Percentiles rank a stretch among this genome's conserved stretches.
Conservation (phyloP, 2,888 invertebrate species). For the Drosophila anceps region DNA sequence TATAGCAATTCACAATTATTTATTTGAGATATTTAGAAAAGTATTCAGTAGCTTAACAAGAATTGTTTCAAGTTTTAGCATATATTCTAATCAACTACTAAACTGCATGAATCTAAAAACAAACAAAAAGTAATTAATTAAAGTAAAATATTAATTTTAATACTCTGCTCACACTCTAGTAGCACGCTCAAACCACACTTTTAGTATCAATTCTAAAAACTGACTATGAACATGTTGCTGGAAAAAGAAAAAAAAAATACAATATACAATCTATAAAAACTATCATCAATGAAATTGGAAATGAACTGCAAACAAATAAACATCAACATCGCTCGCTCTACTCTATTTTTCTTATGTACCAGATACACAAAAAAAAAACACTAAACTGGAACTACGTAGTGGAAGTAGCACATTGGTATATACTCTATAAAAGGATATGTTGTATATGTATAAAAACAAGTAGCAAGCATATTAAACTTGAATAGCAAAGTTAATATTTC, state of each 20-base stretch:
- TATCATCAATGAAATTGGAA: slow-evolving; percentile 73
- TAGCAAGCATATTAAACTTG: slow-evolving; percentile 61
- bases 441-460: slow-evolving; percentile 52
- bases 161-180: slow-evolving; percentile 40
- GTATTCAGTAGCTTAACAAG: slow-evolving; percentile 2
- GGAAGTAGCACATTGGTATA: slow-evolving; percentile 65
- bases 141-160: slow-evolving; percentile 14
- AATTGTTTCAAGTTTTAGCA: background rate
- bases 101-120: slow-evolving; percentile 38
- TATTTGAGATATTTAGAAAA: background rate
- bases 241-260: slow-evolving; percentile 41
- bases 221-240: slow-evolving; percentile 84
- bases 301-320: slow-evolving; percentile 45
- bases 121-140: slow-evolving; percentile 9
- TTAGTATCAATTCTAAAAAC: slow-evolving; percentile 67
- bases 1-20: background rate
- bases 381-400: slow-evolving; percentile 75
- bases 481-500: background rate
- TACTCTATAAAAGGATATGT: slow-evolving; percentile 41
- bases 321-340: slow-evolving; percentile 73
- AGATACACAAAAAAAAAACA: slow-evolving; percentile 53
- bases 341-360: slow-evolving; percentile 62
- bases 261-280: slow-evolving; percentile 26
- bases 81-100: slow-evolving; percentile 4
- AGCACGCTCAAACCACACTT: slow-evolving; percentile 49